Conservation (phyloP, 2,113 vertebrate genomes). For the Caretta caretta region DNA sequence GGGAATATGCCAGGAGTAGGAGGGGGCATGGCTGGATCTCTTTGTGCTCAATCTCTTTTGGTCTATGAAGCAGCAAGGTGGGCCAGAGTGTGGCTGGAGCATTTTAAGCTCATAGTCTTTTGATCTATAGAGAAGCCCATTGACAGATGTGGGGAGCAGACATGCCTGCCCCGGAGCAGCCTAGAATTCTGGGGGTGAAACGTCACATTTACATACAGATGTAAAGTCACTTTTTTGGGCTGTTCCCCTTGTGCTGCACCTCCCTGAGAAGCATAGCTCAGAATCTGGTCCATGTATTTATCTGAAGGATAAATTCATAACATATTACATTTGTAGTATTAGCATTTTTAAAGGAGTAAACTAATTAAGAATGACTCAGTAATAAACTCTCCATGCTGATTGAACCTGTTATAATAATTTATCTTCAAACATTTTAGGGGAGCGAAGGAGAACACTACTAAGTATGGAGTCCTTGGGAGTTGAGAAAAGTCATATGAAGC, state of each 20-base stretch:
- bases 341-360: neutral
- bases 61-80: neutral
- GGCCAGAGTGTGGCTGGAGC: fast-evolving
- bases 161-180: neutral
- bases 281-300: neutral
- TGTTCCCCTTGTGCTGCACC: neutral
- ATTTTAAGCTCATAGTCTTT: fast-evolving
- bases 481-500: neutral
- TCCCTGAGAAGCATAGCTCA: neutral
- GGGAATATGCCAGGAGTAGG: neutral
- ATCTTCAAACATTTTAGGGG: neutral
- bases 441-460: neutral
- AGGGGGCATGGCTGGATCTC: neutral
- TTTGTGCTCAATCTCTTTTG: neutral
- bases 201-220: fast-evolving
- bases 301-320: neutral
- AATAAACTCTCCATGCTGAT: neutral
- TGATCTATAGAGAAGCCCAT: fast-evolving
- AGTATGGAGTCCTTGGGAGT: neutral
- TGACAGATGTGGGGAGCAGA: neutral
- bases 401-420: neutral
- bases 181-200: neutral
- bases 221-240: neutral
- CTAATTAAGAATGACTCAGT: neutral
- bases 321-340: neutral